These are phyloP conservation scores for Musca vetustissima DNA, from an alignment of 1,140 invertebrate genomes.

Conservation along the genomic window DNA sequence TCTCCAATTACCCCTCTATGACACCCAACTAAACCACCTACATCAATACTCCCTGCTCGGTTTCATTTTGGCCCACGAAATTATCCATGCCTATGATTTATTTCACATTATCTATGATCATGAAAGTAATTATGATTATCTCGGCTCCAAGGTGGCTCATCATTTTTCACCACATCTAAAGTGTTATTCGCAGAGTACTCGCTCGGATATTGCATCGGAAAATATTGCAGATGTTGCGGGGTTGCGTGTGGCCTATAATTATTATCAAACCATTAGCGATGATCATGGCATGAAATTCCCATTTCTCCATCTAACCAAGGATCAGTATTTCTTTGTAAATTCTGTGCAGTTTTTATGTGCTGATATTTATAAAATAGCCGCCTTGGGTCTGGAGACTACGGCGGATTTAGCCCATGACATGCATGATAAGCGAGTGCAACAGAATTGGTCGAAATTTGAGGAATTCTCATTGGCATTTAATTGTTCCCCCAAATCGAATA, in stretches of 20 bases:
- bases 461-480: conserved; percentile 37
- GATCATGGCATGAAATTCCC: not conserved
- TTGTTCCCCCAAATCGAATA: conserved; percentile 32
- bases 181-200: conserved; percentile 26
- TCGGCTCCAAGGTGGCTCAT: conserved; percentile 32
- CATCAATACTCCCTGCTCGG: conserved; percentile 37
- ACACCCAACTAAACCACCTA: conserved; percentile 29
- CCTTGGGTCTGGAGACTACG: not conserved
- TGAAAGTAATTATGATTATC: conserved; percentile 33
- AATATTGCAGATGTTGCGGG: conserved; percentile 41
- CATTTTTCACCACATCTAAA: conserved; percentile 33
- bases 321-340: conserved; percentile 41
- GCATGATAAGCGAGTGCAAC: conserved; percentile 38
- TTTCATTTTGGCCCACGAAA: conserved; percentile 41
- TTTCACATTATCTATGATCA: conserved; percentile 42
- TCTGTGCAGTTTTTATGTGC: conserved; percentile 42
- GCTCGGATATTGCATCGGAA: conserved; percentile 31
- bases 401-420: conserved; percentile 34
- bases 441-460: conserved; percentile 40
- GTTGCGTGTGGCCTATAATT: conserved; percentile 32
- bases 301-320: not conserved
- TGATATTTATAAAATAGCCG: conserved; percentile 34
- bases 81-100: conserved; percentile 40
- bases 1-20: conserved; percentile 36
- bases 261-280: conserved; percentile 29